These are phyloP conservation scores for Euzetes globulus DNA, from an alignment of 2,888 invertebrate species.

Conservation along the genomic window DNA sequence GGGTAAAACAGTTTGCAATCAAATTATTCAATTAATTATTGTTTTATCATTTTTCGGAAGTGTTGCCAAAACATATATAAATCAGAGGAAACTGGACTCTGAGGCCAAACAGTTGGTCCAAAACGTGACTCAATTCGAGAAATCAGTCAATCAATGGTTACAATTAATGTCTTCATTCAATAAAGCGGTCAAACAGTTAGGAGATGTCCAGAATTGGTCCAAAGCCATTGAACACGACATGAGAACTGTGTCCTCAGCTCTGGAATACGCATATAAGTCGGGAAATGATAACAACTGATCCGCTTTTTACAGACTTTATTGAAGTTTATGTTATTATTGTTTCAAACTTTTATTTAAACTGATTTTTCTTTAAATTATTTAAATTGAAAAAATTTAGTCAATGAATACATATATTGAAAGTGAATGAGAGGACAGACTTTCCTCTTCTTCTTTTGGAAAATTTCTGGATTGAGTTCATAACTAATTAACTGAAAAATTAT, in stretches of 20 bases:
- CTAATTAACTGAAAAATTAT: too few relatives aligned
- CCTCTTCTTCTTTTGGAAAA: too few relatives aligned
- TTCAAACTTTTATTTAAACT: too few relatives aligned
- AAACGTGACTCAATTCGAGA: slow-evolving; percentile 87
- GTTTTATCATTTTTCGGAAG: slow-evolving; percentile 52
- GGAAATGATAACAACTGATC: too few relatives aligned
- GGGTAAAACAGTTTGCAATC: slow-evolving; percentile 59
- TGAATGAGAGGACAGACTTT: too few relatives aligned
- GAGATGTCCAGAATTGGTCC: slow-evolving; percentile 98
- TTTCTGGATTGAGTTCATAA: too few relatives aligned
- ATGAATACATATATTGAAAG: too few relatives aligned
- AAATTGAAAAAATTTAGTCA: too few relatives aligned
- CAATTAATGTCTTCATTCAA: slow-evolving; percentile 59
- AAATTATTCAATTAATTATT: neutral
- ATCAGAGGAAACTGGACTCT: slow-evolving; percentile 92
- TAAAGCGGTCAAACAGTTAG: slow-evolving; percentile 65
- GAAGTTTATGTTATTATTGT: too few relatives aligned
- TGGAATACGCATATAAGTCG: slow-evolving; percentile 85
- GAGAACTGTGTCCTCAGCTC: slow-evolving; percentile 78
- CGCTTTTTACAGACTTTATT: too few relatives aligned
- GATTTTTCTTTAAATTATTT: too few relatives aligned
- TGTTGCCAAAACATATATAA: slow-evolving; percentile 94
- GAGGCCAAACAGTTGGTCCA: slow-evolving; percentile 92
- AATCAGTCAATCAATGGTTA: slow-evolving; percentile 96
- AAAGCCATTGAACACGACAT: slow-evolving; percentile 93